Percentiles rank a stretch among this genome's conserved stretches.
These are phyloP conservation scores for Asteroscopus sphinx DNA, from an alignment of 2,888 invertebrate species.

Conservation along the genomic window DNA sequence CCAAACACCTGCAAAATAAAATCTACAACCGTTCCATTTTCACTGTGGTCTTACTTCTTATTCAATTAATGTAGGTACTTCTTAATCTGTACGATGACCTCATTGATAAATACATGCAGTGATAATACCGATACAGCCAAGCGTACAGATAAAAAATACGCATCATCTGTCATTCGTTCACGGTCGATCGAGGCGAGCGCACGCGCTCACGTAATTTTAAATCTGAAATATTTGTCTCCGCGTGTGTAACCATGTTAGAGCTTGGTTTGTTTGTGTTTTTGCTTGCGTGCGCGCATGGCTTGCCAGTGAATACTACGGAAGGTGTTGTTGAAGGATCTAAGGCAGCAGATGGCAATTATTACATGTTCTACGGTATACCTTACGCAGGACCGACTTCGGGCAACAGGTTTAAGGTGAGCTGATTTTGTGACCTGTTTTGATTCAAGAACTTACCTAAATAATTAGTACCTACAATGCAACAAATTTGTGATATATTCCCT, in stretches of 20 bases:
- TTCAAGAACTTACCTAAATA: not conserved
- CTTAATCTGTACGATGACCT: slow-evolving; percentile 27
- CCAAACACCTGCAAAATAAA: not conserved
- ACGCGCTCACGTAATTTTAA: slow-evolving; percentile 15
- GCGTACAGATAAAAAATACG: slow-evolving; percentile 5
- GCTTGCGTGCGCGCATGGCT: slow-evolving; percentile 57
- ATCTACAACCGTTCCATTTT: not conserved
- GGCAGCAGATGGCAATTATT: slow-evolving; percentile 69
- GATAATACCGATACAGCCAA: slow-evolving; percentile 10
- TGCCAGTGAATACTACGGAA: slow-evolving; percentile 75
- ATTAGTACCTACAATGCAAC: no score
- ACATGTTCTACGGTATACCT: slow-evolving; percentile 77
- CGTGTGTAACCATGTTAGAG: slow-evolving; percentile 54
- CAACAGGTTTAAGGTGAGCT: slow-evolving; percentile 75
- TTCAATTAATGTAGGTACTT: not conserved
- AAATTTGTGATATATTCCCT: no score
- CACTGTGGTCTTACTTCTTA: not conserved
- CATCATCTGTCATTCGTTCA: slow-evolving; percentile 34
- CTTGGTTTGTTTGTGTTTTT: slow-evolving; percentile 49
- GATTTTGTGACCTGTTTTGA: not conserved
- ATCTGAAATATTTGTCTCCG: not conserved
- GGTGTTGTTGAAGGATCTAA: slow-evolving; percentile 70
- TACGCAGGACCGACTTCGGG: slow-evolving; percentile 73
- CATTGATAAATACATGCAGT: slow-evolving; percentile 18
- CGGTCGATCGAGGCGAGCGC: slow-evolving; percentile 4